Evolutionary conservation across 2,888 invertebrate genomes (phyloP).

Genomic region (Leptothorax acervorum): DNA sequence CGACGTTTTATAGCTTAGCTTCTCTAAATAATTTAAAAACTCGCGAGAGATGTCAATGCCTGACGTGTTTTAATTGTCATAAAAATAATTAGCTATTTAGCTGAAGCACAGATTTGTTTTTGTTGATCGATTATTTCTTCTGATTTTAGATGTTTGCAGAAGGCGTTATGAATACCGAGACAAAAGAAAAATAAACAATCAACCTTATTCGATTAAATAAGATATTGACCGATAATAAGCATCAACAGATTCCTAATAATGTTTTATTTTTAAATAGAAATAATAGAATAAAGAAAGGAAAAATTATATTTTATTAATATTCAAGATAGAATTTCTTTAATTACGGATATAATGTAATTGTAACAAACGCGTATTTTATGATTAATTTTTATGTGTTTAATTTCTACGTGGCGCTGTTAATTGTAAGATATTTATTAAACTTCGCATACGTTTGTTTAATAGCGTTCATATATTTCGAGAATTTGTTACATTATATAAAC

Average conservation of each 20-base stretch:
- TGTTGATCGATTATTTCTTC: neutral
- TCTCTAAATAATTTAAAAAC: neutral
- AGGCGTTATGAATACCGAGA: neutral
- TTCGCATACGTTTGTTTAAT: slow-evolving; percentile 78
- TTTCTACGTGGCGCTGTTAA: neutral
- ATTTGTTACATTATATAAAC: slow-evolving; percentile 82
- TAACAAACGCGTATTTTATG: neutral
- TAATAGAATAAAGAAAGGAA: neutral
- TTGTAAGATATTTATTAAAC: slow-evolving; percentile 50
- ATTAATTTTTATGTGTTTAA: neutral
- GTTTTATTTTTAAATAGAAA: neutral
- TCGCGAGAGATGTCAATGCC: neutral
- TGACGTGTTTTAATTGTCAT: neutral
- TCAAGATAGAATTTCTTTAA: neutral
- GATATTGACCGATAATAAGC: neutral
- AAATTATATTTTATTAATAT: slow-evolving; percentile 8
- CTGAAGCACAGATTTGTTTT: neutral
- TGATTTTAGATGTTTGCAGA: neutral
- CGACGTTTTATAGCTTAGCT: neutral
- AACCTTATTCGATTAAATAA: neutral
- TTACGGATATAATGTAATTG: neutral
- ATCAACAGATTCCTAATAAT: neutral
- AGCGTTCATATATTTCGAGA: slow-evolving; percentile 78
- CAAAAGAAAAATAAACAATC: neutral
- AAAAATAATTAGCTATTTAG: neutral